A percentile compares a stretch with the other conserved stretches of the same genome.
Evolutionary conservation across 2,888 invertebrate genomes (phyloP).

Genomic region (Megaustenia siamemsis): DNA sequence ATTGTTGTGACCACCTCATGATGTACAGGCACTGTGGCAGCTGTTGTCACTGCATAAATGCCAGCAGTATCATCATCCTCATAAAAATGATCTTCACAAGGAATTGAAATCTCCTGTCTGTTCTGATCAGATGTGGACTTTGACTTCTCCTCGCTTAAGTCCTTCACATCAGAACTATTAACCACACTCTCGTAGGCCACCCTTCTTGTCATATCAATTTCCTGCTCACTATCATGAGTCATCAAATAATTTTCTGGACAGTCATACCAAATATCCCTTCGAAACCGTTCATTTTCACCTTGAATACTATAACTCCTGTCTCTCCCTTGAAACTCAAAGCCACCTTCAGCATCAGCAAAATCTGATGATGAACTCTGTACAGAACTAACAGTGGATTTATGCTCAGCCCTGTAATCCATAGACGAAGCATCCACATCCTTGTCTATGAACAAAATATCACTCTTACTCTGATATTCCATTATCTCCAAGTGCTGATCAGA

Average conservation of each 20-base stretch:
- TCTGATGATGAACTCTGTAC: not conserved
- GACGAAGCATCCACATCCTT: constrained; percentile 27
- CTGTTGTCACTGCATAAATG: constrained; percentile 4
- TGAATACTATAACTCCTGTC: constrained; percentile 1
- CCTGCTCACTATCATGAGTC: not conserved
- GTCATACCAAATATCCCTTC: constrained; percentile 5
- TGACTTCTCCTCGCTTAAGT: not conserved
- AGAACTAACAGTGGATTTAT: constrained; percentile 22
- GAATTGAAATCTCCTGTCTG: not conserved
- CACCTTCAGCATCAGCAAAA: not conserved
- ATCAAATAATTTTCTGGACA: not conserved
- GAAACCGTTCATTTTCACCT: not conserved
- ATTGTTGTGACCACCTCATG: not conserved
- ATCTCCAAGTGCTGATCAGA: constrained; percentile 6
- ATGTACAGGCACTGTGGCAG: not conserved
- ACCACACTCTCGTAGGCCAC: not conserved
- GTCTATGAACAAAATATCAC: not conserved
- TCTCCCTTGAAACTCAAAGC: not conserved
- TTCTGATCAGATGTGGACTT: not conserved
- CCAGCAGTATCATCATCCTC: constrained; percentile 19
- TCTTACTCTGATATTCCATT: not conserved
- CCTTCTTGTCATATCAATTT: not conserved
- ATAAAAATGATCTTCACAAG: constrained; percentile 14
- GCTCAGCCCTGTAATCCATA: constrained; percentile 27
- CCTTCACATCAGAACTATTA: constrained; percentile 1